Base-by-base conservation (phyloP, 2,113 vertebrate species). In the Vimba vimba region DNA sequence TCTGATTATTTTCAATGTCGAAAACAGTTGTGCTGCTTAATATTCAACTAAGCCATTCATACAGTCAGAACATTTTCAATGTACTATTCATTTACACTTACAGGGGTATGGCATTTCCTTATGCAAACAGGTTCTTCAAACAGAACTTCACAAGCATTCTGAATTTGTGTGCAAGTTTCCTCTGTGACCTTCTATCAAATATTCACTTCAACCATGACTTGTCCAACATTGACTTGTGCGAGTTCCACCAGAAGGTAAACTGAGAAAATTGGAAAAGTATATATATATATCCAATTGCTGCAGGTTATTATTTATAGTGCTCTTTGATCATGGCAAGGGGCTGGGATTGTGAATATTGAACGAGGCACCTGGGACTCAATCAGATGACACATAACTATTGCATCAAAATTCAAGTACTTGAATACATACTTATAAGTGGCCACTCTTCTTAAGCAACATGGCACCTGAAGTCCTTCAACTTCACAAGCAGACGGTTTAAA, bases 201-300 rank as follows among this genome's bases (percentile, higher is more conserved):
- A 73, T 88, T 85, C n/a, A 85, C 69, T 7, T 57, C 52, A 73
- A 83, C 84, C 62, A 62, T 86, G 87, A 62, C 84, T 62, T 64
- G 79, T 78, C 79, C 25, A 73, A 62, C 66, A 71, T 73, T 50
- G 27, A 66, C 74, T 78, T 83, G 60, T 66, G 45, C 25, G 47
- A 78, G 77, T 59, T 81, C 33, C 36, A 79, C 77, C 50, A 79
- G 84, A 66, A 45, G 43, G 69, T 23, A 86, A 80, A 84, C 66
- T 27, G 79, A 12, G n/a, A 9, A 81, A 75, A 68, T 80, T 57
- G 87, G 47, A 60, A 84, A 66, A 86, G 19, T 2, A 27, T 30
- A 74, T 43, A 43, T 60, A 60, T 60, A 12, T 23, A 10, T 57
- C 52, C n/a, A 7, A 55, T 43, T 25, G 39, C 6, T 79, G 21